Base-by-base conservation (phyloP, 2,888 invertebrate species). In the Eugnorisma glareosa region DNA sequence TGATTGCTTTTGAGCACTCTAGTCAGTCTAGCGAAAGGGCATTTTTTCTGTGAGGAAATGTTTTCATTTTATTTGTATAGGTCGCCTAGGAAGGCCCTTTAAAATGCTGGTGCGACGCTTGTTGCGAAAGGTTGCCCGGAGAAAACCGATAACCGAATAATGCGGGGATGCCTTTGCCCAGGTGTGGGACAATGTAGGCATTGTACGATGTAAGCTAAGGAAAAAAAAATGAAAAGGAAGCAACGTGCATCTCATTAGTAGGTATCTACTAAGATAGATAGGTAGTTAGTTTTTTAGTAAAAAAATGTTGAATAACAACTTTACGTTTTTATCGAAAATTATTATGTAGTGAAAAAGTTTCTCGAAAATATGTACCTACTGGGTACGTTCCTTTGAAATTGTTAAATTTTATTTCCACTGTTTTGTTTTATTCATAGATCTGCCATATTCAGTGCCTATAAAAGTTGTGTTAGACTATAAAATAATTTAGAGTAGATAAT, bases 1-100 rank as follows among this genome's bases (percentile, higher is more conserved):
- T 35, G 18, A 68, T 43, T 69, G 51, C 28, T 68, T 61, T 31
- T 61, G 3, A 67, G 40, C 24, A 68, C 21, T 76, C 11, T 28
- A 28, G 21, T 48, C 8, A n/a, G 24, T 40, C 18, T 31, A 31
- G 11, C 24, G 35, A 64, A 45, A 71, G 21, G 6, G 3, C 31
- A 8, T 1, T 45, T 31, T 43, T 43, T 24, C 15, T 6, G 18
- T 6, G 35, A 28, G 35, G 8, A 5, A n/a, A n/a, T n/a, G 4
- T 48, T 51, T 21, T 37, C 13, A 2, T 28, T 57, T 57, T 57
- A 15, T 15, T 28, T 57, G 11, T 54, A 13, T 13, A n/a, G 13
- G n/a, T n/a, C 54, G n/a, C n/a, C 5, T 5, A n/a, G 0, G 54
- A 13, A 48, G 21, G 48, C 8, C 35, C 21, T 21, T 2, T 0